Base-by-base conservation (phyloP, 2,888 invertebrate species). In the Drymonia ruficornis region DNA sequence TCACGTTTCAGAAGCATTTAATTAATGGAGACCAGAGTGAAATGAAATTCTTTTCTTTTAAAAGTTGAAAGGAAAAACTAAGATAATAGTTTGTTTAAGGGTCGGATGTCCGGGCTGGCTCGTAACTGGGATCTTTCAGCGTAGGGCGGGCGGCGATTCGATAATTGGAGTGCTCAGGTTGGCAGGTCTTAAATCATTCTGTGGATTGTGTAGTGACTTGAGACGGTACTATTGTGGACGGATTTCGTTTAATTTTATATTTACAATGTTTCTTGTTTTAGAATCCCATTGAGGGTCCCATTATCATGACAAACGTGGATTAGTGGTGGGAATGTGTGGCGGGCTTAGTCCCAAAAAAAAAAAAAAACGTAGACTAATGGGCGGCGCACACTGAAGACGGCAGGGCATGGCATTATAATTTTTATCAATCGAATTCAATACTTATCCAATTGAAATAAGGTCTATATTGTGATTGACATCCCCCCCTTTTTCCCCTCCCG, bases 1-100 rank as follows among this genome's bases (percentile, higher is more conserved):
- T 71, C 74, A 74, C 72, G 72, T 76, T 80, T 74, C 73, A 71
- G 66, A 69, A 74, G 74, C 76, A 72, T 82, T 83, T 83, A 83
- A 84, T 83, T 83, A 72, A 81, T 81, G 73, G 72, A 63, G 67
- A 66, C 66, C 57, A 56, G 70, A 62, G 67, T 54, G 73, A 74
- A 81, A 82, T 83, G 67, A 72, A 80, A 79, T 81, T 78, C 71
- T 72, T 78, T 81, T 71, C 67, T 69, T 71, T 65, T 64, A 64
- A 68, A 75, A 69, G 61, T 60, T 61, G 55, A 55, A 55, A 49
- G 53, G 60, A 61, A 67, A 72, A 72, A 69, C 69, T 69, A 67
- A 74, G 73, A 73, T 78, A 76, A 77, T 80, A 76, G 80, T 82
- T 78, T 75, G 76, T 70, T 62, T 62, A 63, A 67, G 56, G 54